Conservation (phyloP, 1,140 invertebrate species). For the Melitaea cinxia region DNA sequence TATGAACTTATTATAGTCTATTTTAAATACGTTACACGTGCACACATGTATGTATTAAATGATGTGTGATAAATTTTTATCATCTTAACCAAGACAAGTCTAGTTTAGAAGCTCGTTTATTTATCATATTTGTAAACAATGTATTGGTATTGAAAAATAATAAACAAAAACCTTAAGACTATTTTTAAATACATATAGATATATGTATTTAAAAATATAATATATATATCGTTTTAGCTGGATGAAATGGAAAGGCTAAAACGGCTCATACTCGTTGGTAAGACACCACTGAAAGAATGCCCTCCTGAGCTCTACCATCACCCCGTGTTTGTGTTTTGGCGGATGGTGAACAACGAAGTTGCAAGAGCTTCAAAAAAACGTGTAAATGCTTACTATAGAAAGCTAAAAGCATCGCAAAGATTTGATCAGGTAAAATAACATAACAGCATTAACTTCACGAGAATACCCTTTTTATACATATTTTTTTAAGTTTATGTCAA, state of each 20-base stretch:
- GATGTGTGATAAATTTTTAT: conserved; percentile 1
- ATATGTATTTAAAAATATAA: too few relatives aligned
- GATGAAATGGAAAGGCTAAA: conserved; percentile 86
- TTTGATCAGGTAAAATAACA: conserved; percentile 72
- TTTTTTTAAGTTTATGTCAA: too few relatives aligned
- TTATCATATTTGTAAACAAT: not conserved
- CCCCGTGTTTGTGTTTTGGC: conserved; percentile 85
- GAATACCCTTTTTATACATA: too few relatives aligned
- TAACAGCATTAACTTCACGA: too few relatives aligned
- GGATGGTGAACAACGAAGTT: conserved; percentile 77
- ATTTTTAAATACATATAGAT: too few relatives aligned
- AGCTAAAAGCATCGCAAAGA: conserved; percentile 81
- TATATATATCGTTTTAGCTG: too few relatives aligned
- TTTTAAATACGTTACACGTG: conserved; percentile 1
- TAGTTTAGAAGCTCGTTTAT: not conserved
- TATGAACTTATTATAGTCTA: too few relatives aligned
- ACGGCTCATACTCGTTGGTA: conserved; percentile 84
- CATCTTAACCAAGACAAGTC: conserved; percentile 5
- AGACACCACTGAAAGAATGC: conserved; percentile 83
- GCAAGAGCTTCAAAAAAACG: conserved; percentile 74
- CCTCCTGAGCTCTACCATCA: conserved; percentile 84
- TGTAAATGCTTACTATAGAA: conserved; percentile 83
- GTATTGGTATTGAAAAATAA: not conserved
- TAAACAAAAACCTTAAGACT: too few relatives aligned
- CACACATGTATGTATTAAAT: not conserved